Percentiles rank a stretch among this genome's conserved stretches.
Conservation (phyloP, 1,140 invertebrate genomes). For the Orchesella cincta region DNA sequence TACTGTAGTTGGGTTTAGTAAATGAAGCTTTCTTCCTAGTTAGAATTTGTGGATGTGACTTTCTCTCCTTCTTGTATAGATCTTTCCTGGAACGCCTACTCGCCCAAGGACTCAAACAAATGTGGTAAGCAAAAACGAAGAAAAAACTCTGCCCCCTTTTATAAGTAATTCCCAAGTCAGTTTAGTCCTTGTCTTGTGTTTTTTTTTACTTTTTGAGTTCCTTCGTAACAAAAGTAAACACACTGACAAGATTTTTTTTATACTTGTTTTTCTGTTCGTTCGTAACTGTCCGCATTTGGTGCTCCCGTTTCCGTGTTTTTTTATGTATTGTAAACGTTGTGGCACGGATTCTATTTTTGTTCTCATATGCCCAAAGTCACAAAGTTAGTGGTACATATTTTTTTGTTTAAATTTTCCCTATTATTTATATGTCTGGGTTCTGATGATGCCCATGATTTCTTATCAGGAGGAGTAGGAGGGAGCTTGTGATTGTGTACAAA, state of each 20-base stretch:
- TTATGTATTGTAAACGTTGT: neutral
- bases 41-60: slow-evolving; percentile 53
- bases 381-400: no score
- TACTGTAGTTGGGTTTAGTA: neutral
- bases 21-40: neutral
- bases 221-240: no score
- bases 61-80: slow-evolving; percentile 56
- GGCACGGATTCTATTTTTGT: neutral
- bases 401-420: no score
- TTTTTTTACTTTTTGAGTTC: neutral
- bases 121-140: slow-evolving; percentile 64
- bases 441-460: no score
- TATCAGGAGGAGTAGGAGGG: no score
- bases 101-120: slow-evolving; percentile 62
- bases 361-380: no score
- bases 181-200: slow-evolving; percentile 10
- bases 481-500: neutral
- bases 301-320: neutral
- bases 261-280: neutral
- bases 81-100: slow-evolving; percentile 68
- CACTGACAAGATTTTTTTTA: no score
- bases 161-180: slow-evolving; percentile 57
- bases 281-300: neutral
- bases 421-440: no score
- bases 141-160: slow-evolving; percentile 59